Conservation (phyloP, 2,113 vertebrate species). For the Chionomys nivalis region DNA sequence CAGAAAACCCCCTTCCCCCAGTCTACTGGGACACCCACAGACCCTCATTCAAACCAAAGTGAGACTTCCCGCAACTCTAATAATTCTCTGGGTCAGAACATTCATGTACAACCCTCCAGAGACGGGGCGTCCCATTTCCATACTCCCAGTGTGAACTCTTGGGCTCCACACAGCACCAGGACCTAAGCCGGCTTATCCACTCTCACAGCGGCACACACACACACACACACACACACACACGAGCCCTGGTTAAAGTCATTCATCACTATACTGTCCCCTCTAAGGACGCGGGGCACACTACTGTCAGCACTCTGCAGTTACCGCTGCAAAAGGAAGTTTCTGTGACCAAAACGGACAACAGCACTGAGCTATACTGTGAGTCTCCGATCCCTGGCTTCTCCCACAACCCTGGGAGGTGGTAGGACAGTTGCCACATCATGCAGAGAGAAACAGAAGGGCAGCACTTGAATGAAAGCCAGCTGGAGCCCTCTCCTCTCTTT, state of each 20-base stretch:
- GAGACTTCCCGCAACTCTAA: not conserved
- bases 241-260: not conserved
- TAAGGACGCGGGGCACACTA: not conserved
- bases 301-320: not conserved
- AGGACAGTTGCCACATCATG: not conserved
- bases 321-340: not conserved
- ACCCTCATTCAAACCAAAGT: not conserved
- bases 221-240: too few species aligned
- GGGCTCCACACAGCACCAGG: too few species aligned
- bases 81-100: not conserved
- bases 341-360: not conserved
- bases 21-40: not conserved
- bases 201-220: too few species aligned
- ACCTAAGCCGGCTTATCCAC: not conserved
- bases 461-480: not conserved
- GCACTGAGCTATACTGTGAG: not conserved
- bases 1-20: not conserved
- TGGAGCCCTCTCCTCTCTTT: not conserved
- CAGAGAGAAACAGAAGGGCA: not conserved
- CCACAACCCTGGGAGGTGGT: not conserved
- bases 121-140: not conserved
- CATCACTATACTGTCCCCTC: not conserved
- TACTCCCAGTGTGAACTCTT: not conserved
- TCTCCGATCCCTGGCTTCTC: not conserved
- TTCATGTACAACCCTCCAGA: not conserved